Evolutionary conservation across 2,113 vertebrate genomes (phyloP), one percentile per base, ranked within the genome.

Genomic region (Trogon surrucura): DNA sequence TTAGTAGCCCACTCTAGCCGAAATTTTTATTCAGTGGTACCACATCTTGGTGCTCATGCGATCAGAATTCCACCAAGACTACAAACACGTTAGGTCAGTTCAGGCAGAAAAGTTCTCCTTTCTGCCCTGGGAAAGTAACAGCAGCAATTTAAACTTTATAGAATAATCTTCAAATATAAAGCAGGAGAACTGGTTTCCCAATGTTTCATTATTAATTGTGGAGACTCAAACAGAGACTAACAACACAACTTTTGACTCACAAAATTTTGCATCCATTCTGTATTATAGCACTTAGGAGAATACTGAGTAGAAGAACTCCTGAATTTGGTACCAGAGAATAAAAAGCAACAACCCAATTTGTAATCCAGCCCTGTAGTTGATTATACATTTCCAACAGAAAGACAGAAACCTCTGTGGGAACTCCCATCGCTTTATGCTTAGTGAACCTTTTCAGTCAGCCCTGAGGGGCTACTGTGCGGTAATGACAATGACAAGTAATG

Each of bases 321-420:
- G 62, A 86, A 51, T 89, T 96, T 70, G 97, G 97, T 96, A 97
- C 96, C 97, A 97, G 80, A 89, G 97, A 98, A 97, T 97, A 97
- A 96, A 97, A 97, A 97, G 61, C 92, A 89, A 91, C 62, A 62
- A 61, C 65, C 93, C 96, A 93, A 95, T 96, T 97, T 96, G 95
- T 97, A 97, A 95, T 96, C 95, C 61, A 90, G 78, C 92, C 91
- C 91, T 79, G 86, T 86, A 60, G 93, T 84, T 96, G 97, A 98
- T 98, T 97, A 97, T 53, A 96, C 80, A 91, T 95, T 92, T 97
- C 97, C 95, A 97, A 97, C 61, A 97, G 97, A 98, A 98, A 98
- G 97, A 98, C 97, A 97, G 98, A 98, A 95, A 96, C 85, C n/a
- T 88, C 91, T 94, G 80, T 88, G 82, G 89, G 94, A 91, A 89